Evolutionary conservation across 2,113 vertebrate species (phyloP).

Genomic region (Gallinago media): DNA sequence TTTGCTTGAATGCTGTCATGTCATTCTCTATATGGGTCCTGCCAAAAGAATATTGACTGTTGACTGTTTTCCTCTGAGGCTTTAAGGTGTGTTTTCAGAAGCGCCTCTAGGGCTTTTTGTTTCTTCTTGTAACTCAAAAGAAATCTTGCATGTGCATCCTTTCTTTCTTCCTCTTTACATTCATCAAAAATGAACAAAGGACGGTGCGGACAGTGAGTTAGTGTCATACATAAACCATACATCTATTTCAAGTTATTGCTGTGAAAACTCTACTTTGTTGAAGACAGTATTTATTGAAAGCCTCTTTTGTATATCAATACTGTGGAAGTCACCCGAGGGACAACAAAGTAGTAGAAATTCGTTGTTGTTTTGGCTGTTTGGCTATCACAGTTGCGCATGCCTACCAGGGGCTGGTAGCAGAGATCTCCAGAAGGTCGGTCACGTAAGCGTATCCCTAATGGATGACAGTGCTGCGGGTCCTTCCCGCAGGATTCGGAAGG

Average conservation of each 20-base stretch:
- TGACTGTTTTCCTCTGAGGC: constrained; percentile 11
- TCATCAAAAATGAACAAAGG: constrained; percentile 52
- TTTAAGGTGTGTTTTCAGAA: constrained; percentile 22
- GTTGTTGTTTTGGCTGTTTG: background rate
- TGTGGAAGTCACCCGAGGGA: background rate
- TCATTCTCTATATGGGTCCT: background rate
- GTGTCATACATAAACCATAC: constrained; percentile 43
- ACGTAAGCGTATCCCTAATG: background rate
- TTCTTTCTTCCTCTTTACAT: constrained; percentile 35
- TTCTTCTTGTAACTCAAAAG: constrained; percentile 24
- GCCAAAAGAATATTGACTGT: constrained; percentile 4
- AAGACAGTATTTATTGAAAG: background rate
- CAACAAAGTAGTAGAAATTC: background rate
- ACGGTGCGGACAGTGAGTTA: background rate
- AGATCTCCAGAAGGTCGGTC: background rate
- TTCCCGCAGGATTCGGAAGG: constrained; percentile 33
- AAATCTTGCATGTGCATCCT: background rate
- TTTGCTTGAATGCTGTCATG: background rate
- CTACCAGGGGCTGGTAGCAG: background rate
- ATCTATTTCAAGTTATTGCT: background rate
- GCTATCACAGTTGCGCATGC: fast-evolving
- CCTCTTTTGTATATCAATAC: background rate
- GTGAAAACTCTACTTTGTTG: background rate
- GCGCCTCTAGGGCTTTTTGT: constrained; percentile 25
- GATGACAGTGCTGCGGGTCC: background rate